phyloP scores from a whole-genome alignment of 2,113 vertebrate species.

The Protobothrops mucrosquamatus region DNA sequence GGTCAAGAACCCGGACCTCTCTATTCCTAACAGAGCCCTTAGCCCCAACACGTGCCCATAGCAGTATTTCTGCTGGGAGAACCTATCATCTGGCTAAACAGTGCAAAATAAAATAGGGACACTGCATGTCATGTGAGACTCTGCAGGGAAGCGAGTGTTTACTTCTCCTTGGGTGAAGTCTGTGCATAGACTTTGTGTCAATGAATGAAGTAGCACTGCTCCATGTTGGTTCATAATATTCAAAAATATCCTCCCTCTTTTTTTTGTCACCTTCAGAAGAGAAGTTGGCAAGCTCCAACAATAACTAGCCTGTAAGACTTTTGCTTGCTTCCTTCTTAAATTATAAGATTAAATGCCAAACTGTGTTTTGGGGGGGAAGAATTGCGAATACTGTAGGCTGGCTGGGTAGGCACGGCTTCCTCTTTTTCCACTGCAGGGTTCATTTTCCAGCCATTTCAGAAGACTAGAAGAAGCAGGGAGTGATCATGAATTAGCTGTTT shows the following conservation, averaged over 20 bases:
- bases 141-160: not conserved
- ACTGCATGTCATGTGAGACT: not conserved
- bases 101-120: not conserved
- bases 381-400: not conserved
- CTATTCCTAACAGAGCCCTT: not conserved
- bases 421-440: not conserved
- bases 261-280: not conserved
- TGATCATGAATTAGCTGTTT: not conserved
- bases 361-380: not conserved
- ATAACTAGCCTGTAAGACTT: not conserved
- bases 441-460: not conserved
- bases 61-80: not conserved
- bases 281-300: not conserved
- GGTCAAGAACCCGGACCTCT: not conserved
- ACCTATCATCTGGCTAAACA: not conserved
- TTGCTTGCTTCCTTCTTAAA: not conserved
- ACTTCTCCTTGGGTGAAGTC: not conserved
- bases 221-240: not conserved
- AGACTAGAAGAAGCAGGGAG: not conserved
- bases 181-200: not conserved
- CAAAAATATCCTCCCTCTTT: not conserved
- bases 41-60: not conserved
- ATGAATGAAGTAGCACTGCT: not conserved
- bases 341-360: not conserved
- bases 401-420: not conserved